phyloP scores from a whole-genome alignment of 2,797 vertebrate species.

The Phrynocephalus forsythii region DNA sequence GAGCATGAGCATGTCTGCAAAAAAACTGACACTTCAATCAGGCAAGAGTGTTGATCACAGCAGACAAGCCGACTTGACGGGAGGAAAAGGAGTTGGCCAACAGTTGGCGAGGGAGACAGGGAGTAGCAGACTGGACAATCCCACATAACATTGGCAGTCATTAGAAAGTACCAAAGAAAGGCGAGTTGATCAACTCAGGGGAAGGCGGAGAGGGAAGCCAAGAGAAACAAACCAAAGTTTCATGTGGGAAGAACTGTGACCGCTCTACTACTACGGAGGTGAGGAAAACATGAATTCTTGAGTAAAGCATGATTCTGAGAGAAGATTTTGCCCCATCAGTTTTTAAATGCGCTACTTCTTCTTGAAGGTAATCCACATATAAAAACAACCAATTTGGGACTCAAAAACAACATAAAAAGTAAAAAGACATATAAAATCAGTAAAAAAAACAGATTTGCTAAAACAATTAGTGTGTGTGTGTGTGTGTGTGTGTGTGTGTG shows the following conservation, averaged over 20 bases:
- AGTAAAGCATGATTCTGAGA: neutral
- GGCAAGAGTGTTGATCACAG: conserved; percentile 36
- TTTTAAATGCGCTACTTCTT: neutral
- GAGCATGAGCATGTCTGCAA: neutral
- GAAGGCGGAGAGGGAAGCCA: neutral
- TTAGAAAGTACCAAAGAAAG: neutral
- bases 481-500: too few relatives aligned
- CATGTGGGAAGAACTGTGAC: neutral
- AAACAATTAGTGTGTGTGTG: too few relatives aligned
- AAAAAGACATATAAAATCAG: too few relatives aligned
- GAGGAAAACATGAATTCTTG: neutral
- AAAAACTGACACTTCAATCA: conserved; percentile 23
- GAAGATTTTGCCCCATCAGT: neutral
- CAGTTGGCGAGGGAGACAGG: conserved; percentile 34
- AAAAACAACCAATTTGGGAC: neutral
- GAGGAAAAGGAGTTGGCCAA: conserved; percentile 1
- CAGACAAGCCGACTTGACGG: conserved; percentile 24
- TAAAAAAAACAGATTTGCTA: too few relatives aligned
- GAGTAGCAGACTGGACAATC: conserved; percentile 15
- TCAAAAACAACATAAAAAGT: too few relatives aligned
- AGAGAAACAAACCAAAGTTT: conserved; percentile 2
- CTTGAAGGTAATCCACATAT: neutral
- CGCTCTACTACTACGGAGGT: neutral
- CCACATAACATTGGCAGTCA: neutral
- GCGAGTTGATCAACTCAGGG: neutral